A percentile compares a stretch with the other conserved stretches of the same genome.
phyloP scores from a whole-genome alignment of 2,888 invertebrate genomes.

The Leucophenga montana region DNA sequence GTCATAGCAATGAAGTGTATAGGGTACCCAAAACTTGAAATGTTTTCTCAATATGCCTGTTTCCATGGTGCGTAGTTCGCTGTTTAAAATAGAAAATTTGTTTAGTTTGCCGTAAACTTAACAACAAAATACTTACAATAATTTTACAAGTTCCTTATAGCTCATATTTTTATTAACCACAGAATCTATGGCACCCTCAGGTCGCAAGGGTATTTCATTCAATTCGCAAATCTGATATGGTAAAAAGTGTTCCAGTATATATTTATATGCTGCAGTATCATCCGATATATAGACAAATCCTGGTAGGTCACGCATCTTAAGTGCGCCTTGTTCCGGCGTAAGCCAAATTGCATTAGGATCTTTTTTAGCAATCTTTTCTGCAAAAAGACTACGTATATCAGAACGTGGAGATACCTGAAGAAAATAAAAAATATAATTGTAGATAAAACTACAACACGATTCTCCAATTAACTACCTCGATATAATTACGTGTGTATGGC shows the following conservation, averaged over 20 bases:
- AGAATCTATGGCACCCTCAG: slow-evolving; percentile 50
- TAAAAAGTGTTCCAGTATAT: slow-evolving; percentile 60
- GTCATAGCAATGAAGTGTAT: slow-evolving; percentile 62
- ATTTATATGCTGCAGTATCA: slow-evolving; percentile 55
- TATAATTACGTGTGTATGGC: slow-evolving; percentile 62
- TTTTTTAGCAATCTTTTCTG: slow-evolving; percentile 54
- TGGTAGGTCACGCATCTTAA: slow-evolving; percentile 52
- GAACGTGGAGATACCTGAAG: slow-evolving; percentile 45
- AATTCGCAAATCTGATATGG: slow-evolving; percentile 70
- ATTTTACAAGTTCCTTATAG: slow-evolving; percentile 59
- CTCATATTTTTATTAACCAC: slow-evolving; percentile 58
- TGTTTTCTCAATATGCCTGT: slow-evolving; percentile 62
- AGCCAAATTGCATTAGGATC: slow-evolving; percentile 56
- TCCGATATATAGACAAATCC: slow-evolving; percentile 68
- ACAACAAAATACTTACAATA: slow-evolving; percentile 35
- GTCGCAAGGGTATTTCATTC: slow-evolving; percentile 65
- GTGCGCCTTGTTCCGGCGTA: slow-evolving; percentile 56
- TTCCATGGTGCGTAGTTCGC: slow-evolving; percentile 63
- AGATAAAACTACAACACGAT: not conserved
- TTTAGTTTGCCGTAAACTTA: too few species aligned
- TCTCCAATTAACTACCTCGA: slow-evolving; percentile 54
- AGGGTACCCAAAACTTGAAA: slow-evolving; percentile 60
- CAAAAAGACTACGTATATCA: slow-evolving; percentile 56
- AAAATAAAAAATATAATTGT: too few species aligned
- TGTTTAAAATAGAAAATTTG: slow-evolving; percentile 33